phyloP scores from a whole-genome alignment of 2,797 vertebrate genomes.

The Siniperca obscura region DNA sequence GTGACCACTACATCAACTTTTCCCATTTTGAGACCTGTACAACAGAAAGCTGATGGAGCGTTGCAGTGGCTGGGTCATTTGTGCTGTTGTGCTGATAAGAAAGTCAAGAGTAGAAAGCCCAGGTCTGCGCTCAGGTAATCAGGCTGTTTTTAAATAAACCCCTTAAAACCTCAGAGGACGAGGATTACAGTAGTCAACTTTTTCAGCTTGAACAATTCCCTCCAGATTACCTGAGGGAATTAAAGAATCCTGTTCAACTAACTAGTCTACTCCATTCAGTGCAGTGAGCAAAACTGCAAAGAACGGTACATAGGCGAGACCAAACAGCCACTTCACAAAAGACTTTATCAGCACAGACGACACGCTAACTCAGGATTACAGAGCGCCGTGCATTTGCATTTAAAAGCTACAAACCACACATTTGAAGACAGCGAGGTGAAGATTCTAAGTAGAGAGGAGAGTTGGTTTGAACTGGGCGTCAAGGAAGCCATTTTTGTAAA shows the following conservation, averaged over 20 bases:
- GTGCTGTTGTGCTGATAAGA: conserved; percentile 55
- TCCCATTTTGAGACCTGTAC: conserved; percentile 13
- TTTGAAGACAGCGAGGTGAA: no score
- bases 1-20: conserved; percentile 62
- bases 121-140: conserved; percentile 49
- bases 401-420: no score
- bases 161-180: conserved; percentile 53
- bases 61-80: conserved; percentile 34
- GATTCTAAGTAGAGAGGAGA: no score
- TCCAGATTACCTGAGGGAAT: conserved; percentile 70
- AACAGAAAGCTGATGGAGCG: conserved; percentile 31
- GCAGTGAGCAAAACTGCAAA: no score
- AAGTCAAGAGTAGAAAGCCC: conserved; percentile 35
- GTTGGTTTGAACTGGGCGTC: no score
- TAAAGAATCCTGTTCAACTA: conserved; percentile 59
- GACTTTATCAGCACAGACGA: no score
- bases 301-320: no score
- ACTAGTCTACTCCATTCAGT: conserved; percentile 32
- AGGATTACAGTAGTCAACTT: conserved; percentile 70
- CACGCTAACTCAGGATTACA: no score
- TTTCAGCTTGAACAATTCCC: conserved; percentile 66
- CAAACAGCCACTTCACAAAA: no score
- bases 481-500: no score
- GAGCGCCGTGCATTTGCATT: no score
- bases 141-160: conserved; percentile 61